A percentile compares a stretch with the other conserved stretches of the same genome.
phyloP scores from a whole-genome alignment of 2,113 vertebrate genomes.

The Neofelis nebulosa region DNA sequence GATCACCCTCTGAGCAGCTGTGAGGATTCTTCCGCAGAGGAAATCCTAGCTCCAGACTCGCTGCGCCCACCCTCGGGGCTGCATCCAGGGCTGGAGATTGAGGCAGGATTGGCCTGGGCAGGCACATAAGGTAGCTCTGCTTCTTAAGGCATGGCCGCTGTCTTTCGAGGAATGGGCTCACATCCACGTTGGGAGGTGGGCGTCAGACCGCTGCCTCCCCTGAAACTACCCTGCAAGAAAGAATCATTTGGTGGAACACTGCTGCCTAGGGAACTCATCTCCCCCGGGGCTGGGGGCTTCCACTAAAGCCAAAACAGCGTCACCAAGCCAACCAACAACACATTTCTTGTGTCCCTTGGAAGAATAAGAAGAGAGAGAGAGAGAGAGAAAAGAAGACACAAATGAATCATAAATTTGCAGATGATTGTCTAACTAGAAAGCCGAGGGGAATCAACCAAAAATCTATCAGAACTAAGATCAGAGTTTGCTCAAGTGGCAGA shows the following conservation, averaged over 20 bases:
- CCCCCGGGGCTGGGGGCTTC: neutral
- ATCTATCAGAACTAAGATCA: neutral
- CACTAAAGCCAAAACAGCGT: slow-evolving; percentile 48
- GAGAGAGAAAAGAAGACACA: neutral
- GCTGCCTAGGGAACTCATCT: neutral
- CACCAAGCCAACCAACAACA: neutral
- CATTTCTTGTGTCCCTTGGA: slow-evolving; percentile 18
- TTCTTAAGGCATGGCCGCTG: slow-evolving; percentile 74
- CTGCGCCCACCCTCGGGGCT: neutral
- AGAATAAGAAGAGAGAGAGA: neutral
- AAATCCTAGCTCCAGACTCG: neutral
- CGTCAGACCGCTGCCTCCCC: neutral
- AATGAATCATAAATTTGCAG: slow-evolving; percentile 29
- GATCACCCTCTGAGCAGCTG: neutral
- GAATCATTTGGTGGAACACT: neutral
- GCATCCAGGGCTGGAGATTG: slow-evolving; percentile 19
- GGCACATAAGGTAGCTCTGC: slow-evolving; percentile 72
- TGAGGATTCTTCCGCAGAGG: slow-evolving; percentile 15
- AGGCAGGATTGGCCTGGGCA: slow-evolving; percentile 62
- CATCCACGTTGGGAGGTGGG: neutral
- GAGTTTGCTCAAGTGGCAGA: slow-evolving; percentile 39
- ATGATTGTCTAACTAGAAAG: slow-evolving; percentile 75
- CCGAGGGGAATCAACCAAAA: neutral
- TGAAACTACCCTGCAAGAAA: slow-evolving; percentile 49
- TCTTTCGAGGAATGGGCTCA: neutral